Evolutionary conservation across 2,888 invertebrate genomes (phyloP), one percentile per base, ranked within the genome.

Genomic region (Isoperla grammatica): DNA sequence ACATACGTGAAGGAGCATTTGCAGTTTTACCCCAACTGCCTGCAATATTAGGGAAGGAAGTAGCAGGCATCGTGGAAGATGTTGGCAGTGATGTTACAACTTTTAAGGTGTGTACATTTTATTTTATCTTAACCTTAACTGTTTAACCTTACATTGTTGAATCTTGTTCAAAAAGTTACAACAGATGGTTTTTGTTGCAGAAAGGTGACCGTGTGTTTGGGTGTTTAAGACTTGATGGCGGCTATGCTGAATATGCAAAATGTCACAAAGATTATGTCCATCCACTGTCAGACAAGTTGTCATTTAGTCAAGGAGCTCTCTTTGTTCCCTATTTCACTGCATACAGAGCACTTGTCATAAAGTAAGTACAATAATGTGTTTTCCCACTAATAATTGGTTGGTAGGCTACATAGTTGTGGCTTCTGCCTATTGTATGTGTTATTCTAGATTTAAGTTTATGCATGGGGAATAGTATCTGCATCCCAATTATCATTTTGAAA

Each of bases 261-360:
- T 73, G 72, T 64, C 71, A 69, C 2, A 69, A 71, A 19, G 65
- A 67, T 2, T 63, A 69, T 60, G 70, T 74, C 1, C 74, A 73
- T 61, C 69, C 70, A 57, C 69, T 80, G 56, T 67, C 73, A 55
- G 70, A 72, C 13, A 69, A 68, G 6, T 66, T 81, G 17, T 70
- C 71, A 3, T 80, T 76, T 66, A 69, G 71, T 17, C 75, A 82
- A 68, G 81, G 81, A 29, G 80, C 81, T n/a, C 62, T 82, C 11
- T 80, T 79, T 19, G 70, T 79, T 2, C 78, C 81, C 0, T 81
- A 79, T 68, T 78, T 78, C 68, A 80, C 81, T 12, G 81, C 81
- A 1, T 79, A 78, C 68, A 72, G 78, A 63, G 79, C 80, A 1
- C 68, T 81, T 2, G 68, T 78, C 59, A 67, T 72, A 42, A 74